Conservation (phyloP, 1,140 invertebrate species). For the Campoletis sonorensis region DNA sequence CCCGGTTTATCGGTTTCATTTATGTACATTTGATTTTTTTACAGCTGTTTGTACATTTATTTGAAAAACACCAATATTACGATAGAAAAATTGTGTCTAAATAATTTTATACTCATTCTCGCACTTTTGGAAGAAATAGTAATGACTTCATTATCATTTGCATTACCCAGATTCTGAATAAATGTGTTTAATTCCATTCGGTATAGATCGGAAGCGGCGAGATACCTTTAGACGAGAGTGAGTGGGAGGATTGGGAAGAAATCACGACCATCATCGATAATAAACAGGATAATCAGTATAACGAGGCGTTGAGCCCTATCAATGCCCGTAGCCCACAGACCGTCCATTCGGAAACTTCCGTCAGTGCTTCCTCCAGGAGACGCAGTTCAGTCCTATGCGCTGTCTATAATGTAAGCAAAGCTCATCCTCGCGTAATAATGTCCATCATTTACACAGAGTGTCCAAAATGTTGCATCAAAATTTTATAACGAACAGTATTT, state of each 20-base stretch:
- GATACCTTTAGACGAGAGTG: slow-evolving; percentile 86
- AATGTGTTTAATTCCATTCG: not conserved
- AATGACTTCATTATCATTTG: not conserved
- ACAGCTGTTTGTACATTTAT: slow-evolving; percentile 16
- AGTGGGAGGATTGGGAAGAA: slow-evolving; percentile 82
- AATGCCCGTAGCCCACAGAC: slow-evolving; percentile 64
- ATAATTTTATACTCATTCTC: no score
- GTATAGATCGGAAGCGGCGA: slow-evolving; percentile 87
- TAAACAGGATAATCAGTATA: slow-evolving; percentile 60
- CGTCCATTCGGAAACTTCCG: slow-evolving; percentile 61
- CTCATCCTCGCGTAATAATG: slow-evolving; percentile 1
- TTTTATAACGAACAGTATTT: no score
- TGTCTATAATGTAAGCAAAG: slow-evolving; percentile 48
- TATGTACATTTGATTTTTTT: not conserved
- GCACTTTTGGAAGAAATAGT: no score
- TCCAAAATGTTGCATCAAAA: no score
- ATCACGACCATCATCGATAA: slow-evolving; percentile 67
- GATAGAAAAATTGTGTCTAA: no score
- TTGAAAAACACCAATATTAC: not conserved
- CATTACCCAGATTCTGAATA: not conserved
- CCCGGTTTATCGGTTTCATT: not conserved
- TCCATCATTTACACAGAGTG: not conserved
- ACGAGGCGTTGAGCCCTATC: slow-evolving; percentile 61
- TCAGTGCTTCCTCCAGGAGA: slow-evolving; percentile 57
- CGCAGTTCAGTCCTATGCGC: slow-evolving; percentile 50